Evolutionary conservation across 1,140 invertebrate genomes (phyloP), one percentile per base, ranked within the genome.

Genomic region (Mamestra configurata): DNA sequence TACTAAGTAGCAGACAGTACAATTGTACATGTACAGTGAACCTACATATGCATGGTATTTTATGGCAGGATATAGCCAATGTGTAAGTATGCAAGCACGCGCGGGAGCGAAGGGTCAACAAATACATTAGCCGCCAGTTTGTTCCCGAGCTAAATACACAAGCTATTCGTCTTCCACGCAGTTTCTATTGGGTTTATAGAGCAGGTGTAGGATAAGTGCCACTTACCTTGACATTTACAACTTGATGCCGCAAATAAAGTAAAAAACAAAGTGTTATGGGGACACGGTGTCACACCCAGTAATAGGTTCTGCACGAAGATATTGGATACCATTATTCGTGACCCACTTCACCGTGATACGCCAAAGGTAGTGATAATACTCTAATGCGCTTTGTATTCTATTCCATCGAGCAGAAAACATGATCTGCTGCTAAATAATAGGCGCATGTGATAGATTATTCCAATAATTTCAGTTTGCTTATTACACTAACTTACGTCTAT

Each of bases 141-240:
- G 68, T 72, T 82, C 79, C 79, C 43, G 35, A 82, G 57, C 55
- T 85, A 80, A 82, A 70, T 81, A 85, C 79, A 85, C 83, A 73
- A 76, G 77, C 83, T 85, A 90, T 90, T 83, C 83, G 81, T 90
- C 88, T 88, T 86, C 57, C 68, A 71, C 70, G 68, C 59, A 70
- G 51, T 53, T 81, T 88, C 85, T 88, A 87, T 88, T 83, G 73
- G 84, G 84, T 86, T 87, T 89, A 86, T 86, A 85, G 87, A 84
- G 81, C 88, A 86, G 83, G 82, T 83, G 85, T 79, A 43, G 31
- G 20, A 64, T 59, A 72, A 53, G 24, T 57, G 57, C 40, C 43
- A 43, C 64, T 51, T 76, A 68, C 83, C 82, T 85, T 87, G 85
- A 85, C 84, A 84, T 89, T 88, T 86, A 85, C 76, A 83, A 79